These are phyloP conservation scores for Sycophila sp. DNA, from an alignment of 1,140 invertebrate genomes.

Conservation along the genomic window DNA sequence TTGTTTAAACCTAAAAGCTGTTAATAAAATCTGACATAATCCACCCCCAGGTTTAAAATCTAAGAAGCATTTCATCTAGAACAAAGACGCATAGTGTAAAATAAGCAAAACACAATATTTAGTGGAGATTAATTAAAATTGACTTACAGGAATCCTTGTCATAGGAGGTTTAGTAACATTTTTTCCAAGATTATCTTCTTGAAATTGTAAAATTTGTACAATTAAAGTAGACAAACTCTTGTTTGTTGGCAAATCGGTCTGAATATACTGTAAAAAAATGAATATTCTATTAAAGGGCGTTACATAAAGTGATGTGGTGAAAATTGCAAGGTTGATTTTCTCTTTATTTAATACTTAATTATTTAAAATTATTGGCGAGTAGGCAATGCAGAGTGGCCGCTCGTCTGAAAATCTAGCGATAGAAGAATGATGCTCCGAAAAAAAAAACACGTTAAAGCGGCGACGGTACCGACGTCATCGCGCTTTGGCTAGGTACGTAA, in stretches of 20 bases:
- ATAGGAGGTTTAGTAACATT: slow-evolving; percentile 89
- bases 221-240: slow-evolving; percentile 87
- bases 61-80: slow-evolving; percentile 91
- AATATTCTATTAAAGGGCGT: not conserved
- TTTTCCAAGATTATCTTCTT: slow-evolving; percentile 95
- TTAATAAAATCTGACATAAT: slow-evolving; percentile 91
- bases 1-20: slow-evolving; percentile 94
- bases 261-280: slow-evolving; percentile 74
- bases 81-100: slow-evolving; percentile 38
- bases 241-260: slow-evolving; percentile 93
- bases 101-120: not conserved
- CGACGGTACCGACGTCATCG: too few species aligned
- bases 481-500: too few species aligned
- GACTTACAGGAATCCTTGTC: slow-evolving; percentile 83
- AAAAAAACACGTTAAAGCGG: too few species aligned
- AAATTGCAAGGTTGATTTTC: too few species aligned
- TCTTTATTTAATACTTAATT: not conserved
- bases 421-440: too few species aligned
- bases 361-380: not conserved
- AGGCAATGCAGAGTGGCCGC: not conserved
- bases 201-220: slow-evolving; percentile 92
- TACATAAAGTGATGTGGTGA: too few species aligned
- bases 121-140: slow-evolving; percentile 19
- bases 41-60: slow-evolving; percentile 94
- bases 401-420: too few species aligned